Evolutionary conservation across 2,888 invertebrate species (phyloP).

Genomic region (Limnephilus auricula): DNA sequence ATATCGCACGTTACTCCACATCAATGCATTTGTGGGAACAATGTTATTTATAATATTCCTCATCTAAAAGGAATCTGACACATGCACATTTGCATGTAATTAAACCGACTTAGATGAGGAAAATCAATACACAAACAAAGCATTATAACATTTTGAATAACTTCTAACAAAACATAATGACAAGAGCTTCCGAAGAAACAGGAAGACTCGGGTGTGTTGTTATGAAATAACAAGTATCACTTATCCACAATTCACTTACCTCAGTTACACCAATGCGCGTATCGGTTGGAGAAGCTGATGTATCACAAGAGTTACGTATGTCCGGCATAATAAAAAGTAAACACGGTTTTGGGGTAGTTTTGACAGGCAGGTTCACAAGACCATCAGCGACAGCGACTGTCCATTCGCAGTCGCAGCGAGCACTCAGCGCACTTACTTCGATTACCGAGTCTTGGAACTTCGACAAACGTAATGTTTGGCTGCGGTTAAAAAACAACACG

Average conservation of each 20-base stretch:
- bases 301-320: constrained; percentile 33
- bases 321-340: constrained; percentile 52
- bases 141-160: not conserved
- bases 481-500: constrained; percentile 40
- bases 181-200: not conserved
- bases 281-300: constrained; percentile 27
- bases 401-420: not conserved
- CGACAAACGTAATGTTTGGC: constrained; percentile 32
- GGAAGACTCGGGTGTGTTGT: not conserved
- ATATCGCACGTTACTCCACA: not conserved
- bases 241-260: constrained; percentile 39
- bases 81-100: not conserved
- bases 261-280: constrained; percentile 51
- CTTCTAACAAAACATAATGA: not conserved
- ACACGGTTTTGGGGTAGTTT: constrained; percentile 46
- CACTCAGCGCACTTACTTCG: not conserved
- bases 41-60: not conserved
- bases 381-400: not conserved
- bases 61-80: not conserved
- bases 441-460: not conserved
- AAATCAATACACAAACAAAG: constrained; percentile 2
- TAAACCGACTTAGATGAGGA: not conserved
- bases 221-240: not conserved
- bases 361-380: constrained; percentile 19
- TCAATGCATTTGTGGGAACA: not conserved